Base-by-base conservation (phyloP, 2,113 vertebrate genomes). In the Eulemur macaco region DNA sequence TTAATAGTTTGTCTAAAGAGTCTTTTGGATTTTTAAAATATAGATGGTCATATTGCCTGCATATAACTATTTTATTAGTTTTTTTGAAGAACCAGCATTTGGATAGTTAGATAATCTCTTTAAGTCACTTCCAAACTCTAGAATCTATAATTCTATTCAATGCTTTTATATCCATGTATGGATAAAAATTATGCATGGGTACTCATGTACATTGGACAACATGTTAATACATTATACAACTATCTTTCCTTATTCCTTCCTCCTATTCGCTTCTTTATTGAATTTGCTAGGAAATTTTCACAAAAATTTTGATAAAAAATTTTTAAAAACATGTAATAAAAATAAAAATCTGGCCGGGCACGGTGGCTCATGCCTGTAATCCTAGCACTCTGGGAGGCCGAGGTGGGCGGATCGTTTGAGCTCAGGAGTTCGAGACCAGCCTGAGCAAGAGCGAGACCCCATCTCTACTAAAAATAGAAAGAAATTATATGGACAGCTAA, bases 1-100 rank as follows among this genome's bases (percentile, higher is more conserved):
- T 56, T 96, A 60, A 42, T 64, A 63, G 34, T 94, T 95, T 90
- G 45, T 86, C 37, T 80, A 20, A 83, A 81, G 66, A 88, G 5
- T 82, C 69, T 73, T 94, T 82, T 85, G 50, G n/a, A 50, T 76
- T 89, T 80, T 52, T 42, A 73, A 14, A 39, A 78, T 50, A 10
- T 83, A 58, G 3, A 50, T 3, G 77, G n/a, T 82, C 21, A 73
- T 63, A 56, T 74, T 96, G 11, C 63, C 34, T 63, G 11, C 39
- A 91, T 60, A 77, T 95, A 73, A 82, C 42, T 54, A 21, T 87
- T 86, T 76, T 66, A 29, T 34, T 63, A 86, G 50, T 73, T 60
- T 95, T 95, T 23, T 42, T 27, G 71, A 37, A 21, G 76, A 83
- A 50, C 17, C 21, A 86, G 13, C n/a, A 52, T 94, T 89, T 73